Conservation (phyloP, 2,797 vertebrate species). For the Sebastiscus tertius region DNA sequence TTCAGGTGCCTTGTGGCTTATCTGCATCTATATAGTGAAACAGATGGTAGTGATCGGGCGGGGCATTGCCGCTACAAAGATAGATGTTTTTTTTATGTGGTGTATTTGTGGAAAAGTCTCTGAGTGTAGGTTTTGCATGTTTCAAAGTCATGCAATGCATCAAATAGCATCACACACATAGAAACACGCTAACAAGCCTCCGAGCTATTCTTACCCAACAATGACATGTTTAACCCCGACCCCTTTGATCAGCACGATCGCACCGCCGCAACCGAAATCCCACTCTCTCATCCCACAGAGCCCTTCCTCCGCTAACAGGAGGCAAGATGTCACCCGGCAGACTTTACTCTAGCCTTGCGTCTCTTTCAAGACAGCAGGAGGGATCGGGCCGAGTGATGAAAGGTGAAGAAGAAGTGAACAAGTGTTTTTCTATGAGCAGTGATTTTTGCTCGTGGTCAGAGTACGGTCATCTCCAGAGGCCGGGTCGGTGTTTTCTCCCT, state of each 20-base stretch:
- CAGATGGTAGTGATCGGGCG: conserved; percentile 18
- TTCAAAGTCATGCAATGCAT: not conserved
- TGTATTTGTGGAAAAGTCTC: not conserved
- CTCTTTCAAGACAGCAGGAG: conserved; percentile 36
- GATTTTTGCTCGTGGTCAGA: not conserved
- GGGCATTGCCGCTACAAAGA: conserved; percentile 8
- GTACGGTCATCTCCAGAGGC: not conserved
- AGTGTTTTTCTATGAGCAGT: not conserved
- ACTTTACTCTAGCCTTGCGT: conserved; percentile 5
- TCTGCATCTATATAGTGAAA: conserved; percentile 3
- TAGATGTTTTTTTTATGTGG: not conserved
- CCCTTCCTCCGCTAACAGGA: not conserved
- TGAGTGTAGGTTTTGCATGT: not conserved
- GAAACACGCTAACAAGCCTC: not conserved
- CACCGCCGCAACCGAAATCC: not conserved
- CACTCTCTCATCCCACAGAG: not conserved
- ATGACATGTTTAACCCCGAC: not conserved
- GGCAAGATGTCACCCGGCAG: conserved; percentile 27
- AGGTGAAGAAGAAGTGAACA: conserved; percentile 2
- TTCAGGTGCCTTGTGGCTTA: conserved; percentile 25
- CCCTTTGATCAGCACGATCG: conserved; percentile 10
- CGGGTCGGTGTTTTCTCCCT: conserved; percentile 3
- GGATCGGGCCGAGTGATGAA: not conserved
- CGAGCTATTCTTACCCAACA: not conserved
- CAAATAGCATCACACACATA: not conserved